Evolutionary conservation across 2,797 vertebrate species (phyloP).

Genomic region (Malacoctenus gilli): DNA sequence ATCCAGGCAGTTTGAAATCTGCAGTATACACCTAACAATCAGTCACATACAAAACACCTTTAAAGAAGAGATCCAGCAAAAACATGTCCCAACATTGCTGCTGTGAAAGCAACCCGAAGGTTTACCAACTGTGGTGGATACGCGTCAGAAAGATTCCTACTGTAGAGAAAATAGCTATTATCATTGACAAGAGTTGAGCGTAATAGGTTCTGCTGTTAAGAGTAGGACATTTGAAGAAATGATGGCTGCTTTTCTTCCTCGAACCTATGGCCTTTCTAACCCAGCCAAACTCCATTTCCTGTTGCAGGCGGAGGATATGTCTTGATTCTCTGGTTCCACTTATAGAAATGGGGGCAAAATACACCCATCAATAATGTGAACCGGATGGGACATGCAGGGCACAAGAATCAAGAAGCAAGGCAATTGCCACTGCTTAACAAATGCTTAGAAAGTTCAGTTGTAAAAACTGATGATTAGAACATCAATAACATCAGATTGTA

Average conservation of each 20-base stretch:
- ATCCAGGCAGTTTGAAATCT: not conserved
- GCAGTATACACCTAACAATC: not conserved
- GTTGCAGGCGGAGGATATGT: constrained; percentile 32
- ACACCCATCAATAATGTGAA: constrained; percentile 22
- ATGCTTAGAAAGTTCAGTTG: constrained; percentile 2
- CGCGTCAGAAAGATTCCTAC: no score
- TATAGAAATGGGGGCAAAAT: constrained; percentile 27
- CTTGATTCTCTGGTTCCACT: constrained; percentile 37
- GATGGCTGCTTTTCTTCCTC: constrained; percentile 16
- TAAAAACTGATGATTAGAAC: no score
- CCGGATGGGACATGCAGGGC: constrained; percentile 1
- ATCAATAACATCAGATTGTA: not conserved
- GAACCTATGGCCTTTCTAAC: constrained; percentile 60
- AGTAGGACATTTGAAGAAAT: constrained; percentile 13
- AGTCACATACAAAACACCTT: not conserved
- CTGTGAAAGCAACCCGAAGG: not conserved
- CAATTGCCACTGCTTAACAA: not conserved
- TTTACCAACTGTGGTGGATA: not conserved
- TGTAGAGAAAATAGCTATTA: not conserved
- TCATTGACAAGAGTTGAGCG: constrained; percentile 5
- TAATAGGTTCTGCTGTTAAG: constrained; percentile 13
- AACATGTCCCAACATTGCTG: not conserved
- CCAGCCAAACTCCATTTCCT: constrained; percentile 68
- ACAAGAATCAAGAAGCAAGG: not conserved
- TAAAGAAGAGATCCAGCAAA: not conserved